Evolutionary conservation across 2,113 vertebrate species (phyloP).

Genomic region (Pithys albifrons): DNA sequence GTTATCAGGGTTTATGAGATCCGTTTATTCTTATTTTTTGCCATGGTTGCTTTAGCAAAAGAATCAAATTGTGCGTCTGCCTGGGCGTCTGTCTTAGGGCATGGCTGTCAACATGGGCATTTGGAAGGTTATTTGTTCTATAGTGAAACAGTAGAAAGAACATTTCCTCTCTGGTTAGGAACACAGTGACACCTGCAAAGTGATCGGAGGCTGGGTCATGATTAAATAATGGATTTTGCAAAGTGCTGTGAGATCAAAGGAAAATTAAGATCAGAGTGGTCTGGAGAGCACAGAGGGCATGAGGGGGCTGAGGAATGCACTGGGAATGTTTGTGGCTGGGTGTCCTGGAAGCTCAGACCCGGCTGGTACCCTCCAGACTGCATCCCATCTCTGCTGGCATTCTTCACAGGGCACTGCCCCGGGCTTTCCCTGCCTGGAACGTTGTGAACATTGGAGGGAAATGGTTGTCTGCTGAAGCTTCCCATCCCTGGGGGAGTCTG

Average conservation of each 20-base stretch:
- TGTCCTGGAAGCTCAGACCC: background rate
- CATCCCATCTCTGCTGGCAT: background rate
- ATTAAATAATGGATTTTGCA: background rate
- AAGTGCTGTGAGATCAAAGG: background rate
- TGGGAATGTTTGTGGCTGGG: background rate
- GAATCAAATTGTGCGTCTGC: background rate
- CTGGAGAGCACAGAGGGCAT: background rate
- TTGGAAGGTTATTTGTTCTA: background rate
- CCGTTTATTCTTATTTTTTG: background rate
- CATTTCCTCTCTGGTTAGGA: background rate
- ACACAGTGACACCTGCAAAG: background rate
- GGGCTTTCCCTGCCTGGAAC: background rate
- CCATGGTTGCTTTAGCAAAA: background rate
- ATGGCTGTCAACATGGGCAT: background rate
- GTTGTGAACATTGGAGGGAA: background rate
- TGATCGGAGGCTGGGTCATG: background rate
- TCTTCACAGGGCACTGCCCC: fast-evolving
- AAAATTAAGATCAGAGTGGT: background rate
- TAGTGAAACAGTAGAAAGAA: background rate
- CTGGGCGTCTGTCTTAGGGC: fast-evolving
- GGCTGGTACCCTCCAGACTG: fast-evolving
- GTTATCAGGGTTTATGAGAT: background rate
- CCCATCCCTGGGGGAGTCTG: background rate
- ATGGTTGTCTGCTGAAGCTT: background rate
- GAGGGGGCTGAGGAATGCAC: background rate